Base-by-base conservation (phyloP, 2,797 vertebrate species). In the Sternotherus odoratus region DNA sequence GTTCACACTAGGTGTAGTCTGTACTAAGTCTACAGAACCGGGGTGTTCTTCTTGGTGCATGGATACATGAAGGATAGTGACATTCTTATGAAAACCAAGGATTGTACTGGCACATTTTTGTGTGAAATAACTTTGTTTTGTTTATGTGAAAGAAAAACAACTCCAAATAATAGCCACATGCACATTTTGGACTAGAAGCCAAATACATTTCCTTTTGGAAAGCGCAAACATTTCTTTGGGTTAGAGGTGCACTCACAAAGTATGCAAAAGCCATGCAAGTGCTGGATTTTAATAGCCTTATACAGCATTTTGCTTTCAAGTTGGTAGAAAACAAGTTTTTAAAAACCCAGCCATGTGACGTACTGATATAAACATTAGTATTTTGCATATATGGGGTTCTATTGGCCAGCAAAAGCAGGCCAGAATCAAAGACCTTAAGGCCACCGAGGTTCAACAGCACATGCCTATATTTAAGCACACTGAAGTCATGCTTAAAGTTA, bases 261-360 rank as follows among this genome's bases (percentile, higher is more conserved):
- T 63, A 39, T 21, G 19, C n/a, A 36, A 36, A 36, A 69, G 19
- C 19, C 10, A 23, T 11, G 17, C 7, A n/a, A n/a, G 1, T 66
- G 49, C 63, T 79, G 11, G 4, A 63, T 77, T 66, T 15, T 57
- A 46, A 36, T 10, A 36, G 3, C 26, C 15, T 60, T 77, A 79
- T 80, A 21, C 1, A 82, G 12, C 0, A 0, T 15, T 84, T 87
- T n/a, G 46, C 28, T 91, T 46, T 69, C 80, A 77, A 17, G 57
- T 8, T 33, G 57, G 30, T 16, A 33, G 30, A 60, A 74, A 23
- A 43, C 36, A 28, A 0, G 3, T 1, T 75, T 90, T 86, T 79
- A 46, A 88, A 86, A 57, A 33, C 0, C 0, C 12, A 9, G 43
- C 46, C 39, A 24, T 7, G 26, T 26, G 48, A 4, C 2, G 5